Conservation (phyloP, 2,888 invertebrate species). For the Aphodius sticticus region DNA sequence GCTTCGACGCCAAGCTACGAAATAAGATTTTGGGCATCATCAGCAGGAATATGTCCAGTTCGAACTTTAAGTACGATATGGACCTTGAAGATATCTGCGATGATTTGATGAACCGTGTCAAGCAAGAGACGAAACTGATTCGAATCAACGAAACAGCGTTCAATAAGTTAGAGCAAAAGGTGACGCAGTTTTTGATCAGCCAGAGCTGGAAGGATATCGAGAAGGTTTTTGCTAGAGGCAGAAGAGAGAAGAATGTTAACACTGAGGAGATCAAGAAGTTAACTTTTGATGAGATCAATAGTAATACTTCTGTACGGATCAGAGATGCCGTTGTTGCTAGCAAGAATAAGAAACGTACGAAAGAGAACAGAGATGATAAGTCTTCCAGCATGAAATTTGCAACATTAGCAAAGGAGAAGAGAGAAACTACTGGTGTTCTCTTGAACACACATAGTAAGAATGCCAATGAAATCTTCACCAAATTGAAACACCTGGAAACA, state of each 20-base stretch:
- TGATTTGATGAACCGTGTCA: not conserved
- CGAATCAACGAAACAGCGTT: conserved; percentile 32
- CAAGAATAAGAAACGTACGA: not conserved
- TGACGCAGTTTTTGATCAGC: conserved; percentile 31
- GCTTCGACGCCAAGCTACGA: conserved; percentile 30
- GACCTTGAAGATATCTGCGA: not conserved
- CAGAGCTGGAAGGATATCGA: conserved; percentile 20
- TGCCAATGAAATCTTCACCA: not conserved
- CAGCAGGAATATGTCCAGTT: conserved; percentile 23
- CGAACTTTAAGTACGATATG: conserved; percentile 13
- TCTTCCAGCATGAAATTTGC: not conserved
- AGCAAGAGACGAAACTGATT: conserved; percentile 26
- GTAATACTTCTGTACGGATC: conserved; percentile 21
- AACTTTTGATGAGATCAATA: conserved; percentile 27
- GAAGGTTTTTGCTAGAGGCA: not conserved
- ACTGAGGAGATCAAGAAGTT: conserved; percentile 4
- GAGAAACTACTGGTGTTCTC: no score
- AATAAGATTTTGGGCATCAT: conserved; percentile 21
- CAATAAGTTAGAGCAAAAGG: conserved; percentile 32
- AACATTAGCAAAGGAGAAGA: no score
- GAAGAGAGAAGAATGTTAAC: not conserved
- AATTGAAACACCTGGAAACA: not conserved
- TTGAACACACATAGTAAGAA: no score
- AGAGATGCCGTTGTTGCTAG: conserved; percentile 6
- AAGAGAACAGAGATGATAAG: not conserved